Base-by-base conservation (phyloP, 2,888 invertebrate species). In the Drosophila hawaiiensis region DNA sequence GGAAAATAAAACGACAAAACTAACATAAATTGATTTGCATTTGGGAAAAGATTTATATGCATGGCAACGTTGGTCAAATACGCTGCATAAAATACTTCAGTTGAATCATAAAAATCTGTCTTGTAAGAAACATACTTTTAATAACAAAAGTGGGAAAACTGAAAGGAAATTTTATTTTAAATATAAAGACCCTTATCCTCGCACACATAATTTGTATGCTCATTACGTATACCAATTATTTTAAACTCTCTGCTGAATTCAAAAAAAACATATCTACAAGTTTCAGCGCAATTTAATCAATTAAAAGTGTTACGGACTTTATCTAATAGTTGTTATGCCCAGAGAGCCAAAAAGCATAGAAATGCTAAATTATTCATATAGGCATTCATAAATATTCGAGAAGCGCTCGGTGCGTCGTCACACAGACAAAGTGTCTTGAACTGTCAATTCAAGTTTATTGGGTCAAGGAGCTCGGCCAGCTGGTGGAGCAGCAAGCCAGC, bases 401-500 rank as follows among this genome's bases (percentile, higher is more conserved):
- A 82, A 80, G 88, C 88, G 74, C 72, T 80, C 85, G 73, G 83
- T 55, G 78, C 80, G 68, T 73, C 35, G 35, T 35, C 35, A 35
- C 37, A 71, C 66, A 82, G 86, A 80, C 76, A 80, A 76, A 87
- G 80, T 89, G 78, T 85, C 86, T 86, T 80, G 80, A 89, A 87
- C 85, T 91, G 90, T 82, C 91, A 87, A 79, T 82, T 91, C 91
- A 92, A 90, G 91, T 91, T 92, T 92, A 92, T 89, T 92, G 83
- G 92, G 92, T 92, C 92, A 92, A 92, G 92, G 92, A 90, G 88
- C 80, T 79, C 77, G 54, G 69, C 76, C 84, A 84, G 77, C 88
- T 79, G 89, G 71, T 69, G 74, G 86, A 80, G 80, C 68, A 72
- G 64, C 77, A 64, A 53, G 41, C 60, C 60, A 41, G 22, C 64